Conservation (phyloP, 2,888 invertebrate species). For the Lathronympha strigana region DNA sequence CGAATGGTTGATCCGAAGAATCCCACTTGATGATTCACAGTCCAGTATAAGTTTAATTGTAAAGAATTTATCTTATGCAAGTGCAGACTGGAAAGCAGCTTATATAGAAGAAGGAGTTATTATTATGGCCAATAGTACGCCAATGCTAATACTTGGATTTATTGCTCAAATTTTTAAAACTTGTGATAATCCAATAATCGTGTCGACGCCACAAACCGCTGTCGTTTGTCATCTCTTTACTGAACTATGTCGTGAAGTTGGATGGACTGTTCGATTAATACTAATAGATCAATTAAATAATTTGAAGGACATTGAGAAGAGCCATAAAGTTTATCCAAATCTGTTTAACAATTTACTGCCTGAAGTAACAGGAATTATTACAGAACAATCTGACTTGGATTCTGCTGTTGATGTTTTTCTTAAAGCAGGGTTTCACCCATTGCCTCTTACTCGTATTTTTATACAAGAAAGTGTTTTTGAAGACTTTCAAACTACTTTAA, state of each 20-base stretch:
- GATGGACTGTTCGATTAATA: conserved; percentile 24
- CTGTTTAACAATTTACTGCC: conserved; percentile 28
- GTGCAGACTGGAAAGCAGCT: conserved; percentile 36
- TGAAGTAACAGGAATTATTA: conserved; percentile 29
- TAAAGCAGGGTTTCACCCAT: conserved; percentile 54
- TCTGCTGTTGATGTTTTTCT: conserved; percentile 29
- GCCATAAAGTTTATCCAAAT: conserved; percentile 24
- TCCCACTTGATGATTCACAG: conserved; percentile 44
- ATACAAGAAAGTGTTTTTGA: conserved; percentile 63
- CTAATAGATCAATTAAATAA: conserved; percentile 19
- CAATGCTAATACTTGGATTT: conserved; percentile 43
- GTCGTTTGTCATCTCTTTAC: conserved; percentile 47
- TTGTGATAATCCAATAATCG: conserved; percentile 23
- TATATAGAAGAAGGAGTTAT: conserved; percentile 41
- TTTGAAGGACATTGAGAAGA: conserved; percentile 1
- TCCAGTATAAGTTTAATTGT: conserved; percentile 48
- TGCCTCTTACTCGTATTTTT: conserved; percentile 56
- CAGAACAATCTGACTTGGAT: conserved; percentile 36
- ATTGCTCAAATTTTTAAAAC: conserved; percentile 37
- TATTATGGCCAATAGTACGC: conserved; percentile 25
- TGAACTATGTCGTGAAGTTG: conserved; percentile 46
- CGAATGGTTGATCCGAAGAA: conserved; percentile 47
- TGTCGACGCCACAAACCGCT: conserved; percentile 42
- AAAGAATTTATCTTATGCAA: conserved; percentile 45
- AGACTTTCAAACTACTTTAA: conserved; percentile 53